phyloP scores from a whole-genome alignment of 2,113 vertebrate species.

The Eubucco bourcierii region DNA sequence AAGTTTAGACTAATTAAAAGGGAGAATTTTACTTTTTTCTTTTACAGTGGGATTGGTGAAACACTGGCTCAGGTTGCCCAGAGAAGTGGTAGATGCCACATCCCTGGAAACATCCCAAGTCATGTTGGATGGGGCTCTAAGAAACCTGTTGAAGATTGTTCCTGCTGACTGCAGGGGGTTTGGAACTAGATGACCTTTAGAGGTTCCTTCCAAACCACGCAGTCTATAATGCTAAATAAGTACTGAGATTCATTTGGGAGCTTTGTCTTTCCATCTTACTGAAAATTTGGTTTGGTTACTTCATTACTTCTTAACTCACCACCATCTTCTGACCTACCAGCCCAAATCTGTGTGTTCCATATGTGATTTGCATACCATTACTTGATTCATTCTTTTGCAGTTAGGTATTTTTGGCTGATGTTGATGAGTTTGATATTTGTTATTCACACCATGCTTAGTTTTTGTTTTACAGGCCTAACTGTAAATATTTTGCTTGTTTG shows the following conservation, averaged over 20 bases:
- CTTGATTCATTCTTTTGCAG: neutral
- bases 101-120: too few relatives aligned
- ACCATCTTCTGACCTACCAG: neutral
- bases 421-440: neutral
- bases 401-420: neutral
- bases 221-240: neutral
- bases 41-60: too few relatives aligned
- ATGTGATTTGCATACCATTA: neutral
- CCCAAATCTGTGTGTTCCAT: neutral
- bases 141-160: too few relatives aligned
- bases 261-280: neutral
- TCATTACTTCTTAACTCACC: neutral
- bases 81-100: too few relatives aligned
- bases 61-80: too few relatives aligned
- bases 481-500: neutral
- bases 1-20: too few relatives aligned
- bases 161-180: too few relatives aligned
- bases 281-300: neutral
- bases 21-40: too few relatives aligned
- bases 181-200: too few relatives aligned
- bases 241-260: neutral
- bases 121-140: too few relatives aligned
- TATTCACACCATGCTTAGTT: accelerated
- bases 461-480: neutral
- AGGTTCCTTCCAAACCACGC: too few relatives aligned